Conservation (phyloP, 1,140 invertebrate species). For the Sinella curviseta region DNA sequence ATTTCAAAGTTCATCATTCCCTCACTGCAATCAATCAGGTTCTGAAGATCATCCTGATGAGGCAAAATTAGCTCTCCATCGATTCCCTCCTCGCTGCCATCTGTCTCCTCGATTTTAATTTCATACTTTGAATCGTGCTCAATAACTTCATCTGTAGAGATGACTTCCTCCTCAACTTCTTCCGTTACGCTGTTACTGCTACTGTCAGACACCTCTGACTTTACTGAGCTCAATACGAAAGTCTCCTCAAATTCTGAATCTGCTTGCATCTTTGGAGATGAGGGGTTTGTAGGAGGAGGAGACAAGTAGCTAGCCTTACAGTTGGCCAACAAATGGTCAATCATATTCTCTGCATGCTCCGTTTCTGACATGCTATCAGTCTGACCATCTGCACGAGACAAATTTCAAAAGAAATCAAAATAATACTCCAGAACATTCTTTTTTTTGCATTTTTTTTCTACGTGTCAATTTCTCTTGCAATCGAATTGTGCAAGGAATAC, state of each 20-base stretch:
- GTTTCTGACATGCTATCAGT: slow-evolving; percentile 15
- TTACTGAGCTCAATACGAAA: slow-evolving; percentile 3
- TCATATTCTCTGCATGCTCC: slow-evolving; percentile 9
- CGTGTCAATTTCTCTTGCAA: background rate
- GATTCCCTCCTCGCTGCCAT: background rate
- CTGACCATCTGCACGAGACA: background rate
- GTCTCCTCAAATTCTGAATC: slow-evolving; percentile 32
- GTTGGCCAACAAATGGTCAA: slow-evolving; percentile 19
- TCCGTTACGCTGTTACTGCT: background rate
- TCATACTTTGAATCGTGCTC: background rate
- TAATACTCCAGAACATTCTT: background rate
- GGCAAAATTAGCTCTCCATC: background rate
- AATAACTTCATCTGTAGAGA: background rate
- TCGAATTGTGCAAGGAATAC: background rate
- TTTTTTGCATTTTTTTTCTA: background rate
- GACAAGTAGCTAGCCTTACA: slow-evolving; percentile 27
- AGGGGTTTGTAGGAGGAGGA: slow-evolving; percentile 47
- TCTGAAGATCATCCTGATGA: background rate
- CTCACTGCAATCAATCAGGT: background rate
- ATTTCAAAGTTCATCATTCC: background rate
- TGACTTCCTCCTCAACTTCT: slow-evolving; percentile 10
- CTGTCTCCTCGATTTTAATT: background rate
- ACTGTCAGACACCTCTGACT: slow-evolving; percentile 4
- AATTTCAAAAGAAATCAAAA: background rate
- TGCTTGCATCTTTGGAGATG: slow-evolving; percentile 36